Conservation (phyloP, 2,888 invertebrate species). For the Philereme transversata region DNA sequence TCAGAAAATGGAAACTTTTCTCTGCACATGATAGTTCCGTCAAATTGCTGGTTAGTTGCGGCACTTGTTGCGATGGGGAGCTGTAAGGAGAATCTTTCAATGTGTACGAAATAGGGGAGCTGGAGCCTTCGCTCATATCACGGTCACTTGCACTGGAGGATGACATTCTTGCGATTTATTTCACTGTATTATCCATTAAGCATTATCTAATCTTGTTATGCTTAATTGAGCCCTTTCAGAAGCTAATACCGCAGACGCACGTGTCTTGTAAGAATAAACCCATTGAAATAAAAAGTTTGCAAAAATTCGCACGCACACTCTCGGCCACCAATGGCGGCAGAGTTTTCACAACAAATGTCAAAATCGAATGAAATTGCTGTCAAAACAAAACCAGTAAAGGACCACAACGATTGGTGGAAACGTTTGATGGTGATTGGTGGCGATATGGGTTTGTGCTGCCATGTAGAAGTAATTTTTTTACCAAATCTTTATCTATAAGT, state of each 20-base stretch:
- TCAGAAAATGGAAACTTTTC: conserved; percentile 33
- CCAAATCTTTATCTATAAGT: too few species aligned
- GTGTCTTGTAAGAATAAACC: neutral
- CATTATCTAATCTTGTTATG: conserved; percentile 8
- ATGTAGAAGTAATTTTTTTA: neutral
- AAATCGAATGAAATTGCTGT: neutral
- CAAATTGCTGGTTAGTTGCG: conserved; percentile 61
- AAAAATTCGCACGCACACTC: conserved; percentile 3
- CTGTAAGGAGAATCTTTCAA: conserved; percentile 58
- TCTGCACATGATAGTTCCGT: conserved; percentile 61
- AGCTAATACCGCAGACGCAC: conserved; percentile 1
- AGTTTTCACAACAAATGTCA: conserved; percentile 13
- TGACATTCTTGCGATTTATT: conserved; percentile 33
- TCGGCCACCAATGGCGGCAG: too few species aligned
- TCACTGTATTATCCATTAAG: neutral
- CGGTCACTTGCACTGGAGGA: conserved; percentile 57
- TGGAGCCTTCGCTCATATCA: conserved; percentile 65
- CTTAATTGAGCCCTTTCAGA: neutral
- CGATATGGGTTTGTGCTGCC: neutral
- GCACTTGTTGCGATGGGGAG: conserved; percentile 72
- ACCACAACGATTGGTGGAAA: conserved; percentile 12
- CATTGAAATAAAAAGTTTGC: conserved; percentile 1
- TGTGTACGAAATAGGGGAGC: conserved; percentile 57
- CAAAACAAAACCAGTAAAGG: conserved; percentile 8
- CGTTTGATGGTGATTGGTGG: conserved; percentile 11